Evolutionary conservation across 2,113 vertebrate genomes (phyloP), one percentile per base, ranked within the genome.

Genomic region (Illadopsis cleaveri): DNA sequence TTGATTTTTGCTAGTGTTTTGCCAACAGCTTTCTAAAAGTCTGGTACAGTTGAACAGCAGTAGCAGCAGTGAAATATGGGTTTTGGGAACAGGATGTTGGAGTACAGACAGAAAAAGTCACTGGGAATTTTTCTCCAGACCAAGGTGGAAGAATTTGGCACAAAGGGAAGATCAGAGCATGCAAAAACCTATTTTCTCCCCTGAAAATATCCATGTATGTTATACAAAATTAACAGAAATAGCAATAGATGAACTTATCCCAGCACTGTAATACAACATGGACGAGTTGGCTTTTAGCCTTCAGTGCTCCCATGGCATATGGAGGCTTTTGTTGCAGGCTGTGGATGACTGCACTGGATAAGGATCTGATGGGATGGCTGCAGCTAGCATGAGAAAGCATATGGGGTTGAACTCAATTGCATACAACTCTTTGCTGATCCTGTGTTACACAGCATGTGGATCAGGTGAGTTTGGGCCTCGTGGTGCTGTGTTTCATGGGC

Each of bases 281-380:
- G 42, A 24, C 0, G 1, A 69, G 19, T 9, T 40, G 42, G 24
- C 38, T 82, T 89, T 57, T 40, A 50, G 12, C 37, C 45, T 83
- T 83, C 31, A 5, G n/a, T 1, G 1, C 9, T 20, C 1, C 1
- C 1, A 3, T 0, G 5, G 61, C 45, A 47, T 62, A 10, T n/a
- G n/a, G 54, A 78, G n/a, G 60, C 14, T 68, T 56, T 18, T 35
- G 72, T 35, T 6, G 4, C 44, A 87, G 51, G 25, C 53, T 62
- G 60, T 4, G 10, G 9, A 15, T 54, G 40, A n/a, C 25, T 89
- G 50, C 11, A 5, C 19, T 30, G 56, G 61, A 12, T 25, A 53
- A 61, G 35, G 11, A n/a, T 47, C 35, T 1, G 13, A 22, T 0
- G 7, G 47, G 73, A 19, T 0, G 14, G 69, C 57, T 80, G 68